Evolutionary conservation across 2,113 vertebrate genomes (phyloP).

Genomic region (Lepisosteus oculatus): DNA sequence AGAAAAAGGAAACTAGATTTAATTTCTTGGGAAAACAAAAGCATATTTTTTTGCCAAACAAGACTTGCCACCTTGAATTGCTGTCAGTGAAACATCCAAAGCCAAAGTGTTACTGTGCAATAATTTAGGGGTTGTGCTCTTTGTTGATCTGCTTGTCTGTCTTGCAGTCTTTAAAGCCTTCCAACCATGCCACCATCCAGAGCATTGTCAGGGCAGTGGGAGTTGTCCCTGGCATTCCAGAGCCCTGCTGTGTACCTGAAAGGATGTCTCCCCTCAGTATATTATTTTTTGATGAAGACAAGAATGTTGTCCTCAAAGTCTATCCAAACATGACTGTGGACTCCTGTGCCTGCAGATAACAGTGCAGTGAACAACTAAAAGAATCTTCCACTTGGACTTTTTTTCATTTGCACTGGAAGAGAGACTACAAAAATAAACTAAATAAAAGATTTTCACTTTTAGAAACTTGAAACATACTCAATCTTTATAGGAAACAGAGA

Average conservation of each 20-base stretch:
- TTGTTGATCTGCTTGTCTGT: slow-evolving; percentile 23
- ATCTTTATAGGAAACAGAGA: not conserved
- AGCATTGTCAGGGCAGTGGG: slow-evolving; percentile 93
- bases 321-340: slow-evolving; percentile 98
- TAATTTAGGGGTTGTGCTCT: not conserved
- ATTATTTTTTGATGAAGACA: slow-evolving; percentile 93
- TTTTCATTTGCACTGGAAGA: slow-evolving; percentile 53
- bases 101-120: too few species aligned
- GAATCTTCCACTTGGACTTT: slow-evolving; percentile 29
- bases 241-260: slow-evolving; percentile 94
- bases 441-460: slow-evolving; percentile 4
- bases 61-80: too few species aligned
- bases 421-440: slow-evolving; percentile 22
- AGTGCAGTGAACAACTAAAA: not conserved
- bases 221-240: slow-evolving; percentile 83
- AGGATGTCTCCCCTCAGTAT: slow-evolving; percentile 96
- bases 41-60: too few species aligned
- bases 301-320: slow-evolving; percentile 93
- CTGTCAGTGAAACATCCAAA: too few species aligned
- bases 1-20: too few species aligned
- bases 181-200: slow-evolving; percentile 97
- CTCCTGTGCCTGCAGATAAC: slow-evolving; percentile 90
- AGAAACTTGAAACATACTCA: slow-evolving; percentile 3
- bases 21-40: too few species aligned
- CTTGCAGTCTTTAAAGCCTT: slow-evolving; percentile 84